Base-by-base conservation (phyloP, 2,888 invertebrate species). In the Caenorhabditis macrosperma region DNA sequence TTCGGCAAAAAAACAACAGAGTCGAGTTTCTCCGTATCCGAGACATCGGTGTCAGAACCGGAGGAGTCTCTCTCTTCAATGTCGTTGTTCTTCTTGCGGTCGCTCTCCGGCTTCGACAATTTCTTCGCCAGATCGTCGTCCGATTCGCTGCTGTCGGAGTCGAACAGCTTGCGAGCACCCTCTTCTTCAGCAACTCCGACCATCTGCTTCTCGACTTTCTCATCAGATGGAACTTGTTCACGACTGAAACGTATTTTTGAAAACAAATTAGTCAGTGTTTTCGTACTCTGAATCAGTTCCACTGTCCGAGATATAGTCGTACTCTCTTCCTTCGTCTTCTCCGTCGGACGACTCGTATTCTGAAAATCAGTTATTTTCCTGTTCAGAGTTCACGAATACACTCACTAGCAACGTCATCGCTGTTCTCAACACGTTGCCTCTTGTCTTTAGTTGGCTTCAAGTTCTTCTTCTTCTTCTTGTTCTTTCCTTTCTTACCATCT, bases 151-250 rank as follows among this genome's bases (percentile, higher is more conserved):
- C 71, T 79, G 66, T 88, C 87, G 12, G 83, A 82, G 22, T 83
- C 87, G 35, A 86, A 81, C 57, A 82, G 63, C 52, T 82, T 77
- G 22, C 71, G 93, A 52, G 96, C 92, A 0, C 95, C 96, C 86
- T 94, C 94, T 90, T 96, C 96, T 89, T 96, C 96, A 0, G 96
- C 95, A 0, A 99, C 98, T 52, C 94, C 94, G 91, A 94, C 95
- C 90, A 95, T 93, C 91, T 95, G 95, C 91, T 94, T 95, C 90
- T 94, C 94, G 61, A 94, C 93, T 92, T 94, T 95, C 68, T 91
- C 92, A 2, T 89, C 89, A 7, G 82, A 82, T 20, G 87, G 88
- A 38, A 84, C 81, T 33, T 85, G 82, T 24, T 89, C 89, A 15
- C 88, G 88, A 52, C 89, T 89, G 72, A 60, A 87, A 86, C 46